phyloP scores from a whole-genome alignment of 2,888 invertebrate genomes.

The Tachina fera region DNA sequence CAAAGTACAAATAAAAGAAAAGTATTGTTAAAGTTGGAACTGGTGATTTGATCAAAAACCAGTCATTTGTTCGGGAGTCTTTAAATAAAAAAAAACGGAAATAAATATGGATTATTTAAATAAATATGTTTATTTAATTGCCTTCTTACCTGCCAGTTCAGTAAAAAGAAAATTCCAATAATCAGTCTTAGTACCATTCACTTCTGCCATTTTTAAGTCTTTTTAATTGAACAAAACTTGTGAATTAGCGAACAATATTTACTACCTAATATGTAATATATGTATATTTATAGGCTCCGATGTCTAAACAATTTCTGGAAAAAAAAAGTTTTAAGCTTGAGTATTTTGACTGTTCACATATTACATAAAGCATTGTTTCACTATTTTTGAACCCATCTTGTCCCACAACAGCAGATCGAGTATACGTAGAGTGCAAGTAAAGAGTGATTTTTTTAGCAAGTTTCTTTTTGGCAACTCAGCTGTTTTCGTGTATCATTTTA shows the following conservation, averaged over 20 bases:
- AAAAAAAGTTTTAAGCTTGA: background rate
- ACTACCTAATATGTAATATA: conserved; percentile 27
- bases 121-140: no score
- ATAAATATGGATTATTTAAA: background rate
- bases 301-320: conserved; percentile 55
- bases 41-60: conserved; percentile 88
- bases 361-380: no score
- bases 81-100: conserved; percentile 18
- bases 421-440: no score
- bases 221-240: conserved; percentile 30
- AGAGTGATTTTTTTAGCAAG: no score
- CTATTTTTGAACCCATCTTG: no score
- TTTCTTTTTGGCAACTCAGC: no score
- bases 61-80: conserved; percentile 85
- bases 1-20: conserved; percentile 88
- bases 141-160: conserved; percentile 86
- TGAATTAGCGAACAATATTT: conserved; percentile 34
- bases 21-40: conserved; percentile 87
- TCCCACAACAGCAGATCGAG: no score
- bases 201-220: conserved; percentile 83
- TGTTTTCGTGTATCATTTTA: no score
- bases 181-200: conserved; percentile 85
- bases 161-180: conserved; percentile 87
- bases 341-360: no score
- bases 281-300: conserved; percentile 27